A percentile compares a stretch with the other conserved stretches of the same genome.
Evolutionary conservation across 2,113 vertebrate genomes (phyloP).

Genomic region (Apteryx mantelli): DNA sequence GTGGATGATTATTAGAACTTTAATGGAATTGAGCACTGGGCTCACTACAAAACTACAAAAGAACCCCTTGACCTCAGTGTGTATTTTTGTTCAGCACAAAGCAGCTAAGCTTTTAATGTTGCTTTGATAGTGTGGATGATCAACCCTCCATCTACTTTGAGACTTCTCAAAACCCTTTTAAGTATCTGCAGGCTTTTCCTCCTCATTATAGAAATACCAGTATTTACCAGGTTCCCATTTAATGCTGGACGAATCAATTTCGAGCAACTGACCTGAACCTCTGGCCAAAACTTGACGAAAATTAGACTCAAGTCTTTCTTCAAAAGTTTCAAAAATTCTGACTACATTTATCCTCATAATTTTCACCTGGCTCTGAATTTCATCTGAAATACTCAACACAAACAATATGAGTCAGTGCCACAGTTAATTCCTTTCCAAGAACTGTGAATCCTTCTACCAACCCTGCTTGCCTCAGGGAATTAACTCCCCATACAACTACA

Average conservation of each 20-base stretch:
- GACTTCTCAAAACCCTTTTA: slow-evolving; percentile 20
- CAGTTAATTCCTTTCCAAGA: not conserved
- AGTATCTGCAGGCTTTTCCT: not conserved
- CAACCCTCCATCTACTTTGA: not conserved
- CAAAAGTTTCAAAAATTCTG: not conserved
- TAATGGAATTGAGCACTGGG: slow-evolving; percentile 13
- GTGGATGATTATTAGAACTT: slow-evolving; percentile 66
- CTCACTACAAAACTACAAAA: slow-evolving; percentile 15
- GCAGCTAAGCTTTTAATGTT: slow-evolving; percentile 21
- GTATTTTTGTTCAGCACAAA: slow-evolving; percentile 62
- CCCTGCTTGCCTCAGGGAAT: not conserved
- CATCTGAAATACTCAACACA: not conserved
- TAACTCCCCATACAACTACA: not conserved
- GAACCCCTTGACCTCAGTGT: slow-evolving; percentile 35
- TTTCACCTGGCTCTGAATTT: not conserved
- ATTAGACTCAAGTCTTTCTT: not conserved
- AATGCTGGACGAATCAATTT: not conserved
- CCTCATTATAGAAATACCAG: not conserved
- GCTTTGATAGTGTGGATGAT: not conserved
- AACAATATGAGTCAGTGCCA: not conserved
- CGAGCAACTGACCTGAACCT: not conserved
- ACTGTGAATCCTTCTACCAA: not conserved
- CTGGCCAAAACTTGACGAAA: slow-evolving; percentile 13
- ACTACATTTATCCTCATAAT: not conserved
- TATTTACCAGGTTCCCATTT: not conserved